Conservation (phyloP, 2,888 invertebrate genomes). For the Ommatoiulus sabulosus region DNA sequence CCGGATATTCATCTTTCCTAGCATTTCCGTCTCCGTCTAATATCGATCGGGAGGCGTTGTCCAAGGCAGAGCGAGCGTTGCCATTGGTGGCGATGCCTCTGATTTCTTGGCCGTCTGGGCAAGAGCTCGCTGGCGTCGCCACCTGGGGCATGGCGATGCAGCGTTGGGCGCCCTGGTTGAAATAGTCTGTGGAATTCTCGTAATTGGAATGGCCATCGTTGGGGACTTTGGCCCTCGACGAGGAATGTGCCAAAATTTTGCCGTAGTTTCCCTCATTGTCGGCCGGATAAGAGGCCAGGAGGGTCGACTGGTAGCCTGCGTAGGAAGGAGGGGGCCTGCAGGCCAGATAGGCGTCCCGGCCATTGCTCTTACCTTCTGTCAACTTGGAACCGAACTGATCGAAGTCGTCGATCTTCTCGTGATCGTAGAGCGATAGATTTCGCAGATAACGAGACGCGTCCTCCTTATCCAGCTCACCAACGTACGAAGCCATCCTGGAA, state of each 20-base stretch:
- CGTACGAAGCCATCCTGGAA: constrained; percentile 11
- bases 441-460: background rate
- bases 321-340: background rate
- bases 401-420: background rate
- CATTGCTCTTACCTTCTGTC: background rate
- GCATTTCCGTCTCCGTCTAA: background rate
- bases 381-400: background rate
- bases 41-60: constrained; percentile 16
- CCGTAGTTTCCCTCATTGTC: constrained; percentile 37
- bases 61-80: background rate
- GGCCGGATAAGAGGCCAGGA: background rate
- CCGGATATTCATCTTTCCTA: constrained; percentile 38
- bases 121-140: background rate
- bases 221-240: background rate
- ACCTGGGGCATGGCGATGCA: constrained; percentile 4
- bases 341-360: background rate
- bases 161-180: background rate
- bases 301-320: constrained; percentile 4
- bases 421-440: background rate
- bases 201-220: background rate
- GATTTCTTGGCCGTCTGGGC: background rate
- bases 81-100: background rate
- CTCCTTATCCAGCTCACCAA: background rate
- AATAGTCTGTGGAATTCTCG: background rate
- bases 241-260: constrained; percentile 1